Evolutionary conservation across 37 sponge, comb jelly and placozoan species (phyloP), one percentile per base, ranked within the genome.

Genomic region (Ianthella basta): DNA sequence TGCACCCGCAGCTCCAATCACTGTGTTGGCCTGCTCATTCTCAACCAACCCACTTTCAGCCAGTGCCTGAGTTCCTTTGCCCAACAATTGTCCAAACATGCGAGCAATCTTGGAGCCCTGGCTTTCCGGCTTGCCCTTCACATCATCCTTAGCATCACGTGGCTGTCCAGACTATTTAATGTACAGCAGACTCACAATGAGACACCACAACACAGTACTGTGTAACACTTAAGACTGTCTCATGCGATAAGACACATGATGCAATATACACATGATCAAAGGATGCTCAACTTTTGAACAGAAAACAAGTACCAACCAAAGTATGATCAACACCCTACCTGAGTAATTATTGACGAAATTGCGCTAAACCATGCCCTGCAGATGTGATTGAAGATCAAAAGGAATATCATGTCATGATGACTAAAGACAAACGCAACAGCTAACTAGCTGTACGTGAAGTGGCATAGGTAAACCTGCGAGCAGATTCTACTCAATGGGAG

Each of bases 71-170:
- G 70, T 69, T 69, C 70, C 70, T 35, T 69, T 69, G 18, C 70
- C 70, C 2, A 69, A 69, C 29, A 13, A 18, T 35, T 69, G 70
- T 34, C 70, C 70, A n/a, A 69, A 32, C 19, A 69, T 69, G 18
- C 70, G 29, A 30, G 34, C 70, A 69, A 69, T 32, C 34, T 69
- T 69, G 29, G 70, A 69, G 4, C 27, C 27, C 27, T 32, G 18
- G 33, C 70, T 69, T 30, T 69, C 34, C 2, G 70, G 70, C 34
- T 69, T 69, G 18, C 70, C 70, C 34, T 30, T 69, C 35, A 69
- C 34, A 30, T 69, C 70, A 34, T 69, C 35, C 29, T 32, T 32
- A 5, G 29, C 35, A 32, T n/a, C 33, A 4, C 35, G 29, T 69
- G 70, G 70, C 1, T 18, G 29, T n/a, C 70, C 70, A 27, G 29